A percentile compares a stretch with the other conserved stretches of the same genome.
Evolutionary conservation across 2,888 invertebrate species (phyloP).

Genomic region (Syrista parreyssii): DNA sequence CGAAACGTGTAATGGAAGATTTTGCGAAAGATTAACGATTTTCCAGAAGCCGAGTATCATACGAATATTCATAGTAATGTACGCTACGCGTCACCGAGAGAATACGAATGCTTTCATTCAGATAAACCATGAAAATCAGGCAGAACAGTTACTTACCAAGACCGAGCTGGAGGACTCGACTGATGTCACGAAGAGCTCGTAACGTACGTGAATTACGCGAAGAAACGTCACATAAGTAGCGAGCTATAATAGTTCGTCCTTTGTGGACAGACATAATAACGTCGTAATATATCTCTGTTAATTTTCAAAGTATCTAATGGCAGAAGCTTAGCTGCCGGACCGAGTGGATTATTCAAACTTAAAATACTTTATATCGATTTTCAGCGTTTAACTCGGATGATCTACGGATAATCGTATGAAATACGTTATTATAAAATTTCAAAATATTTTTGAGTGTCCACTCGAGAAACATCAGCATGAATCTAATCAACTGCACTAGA

Average conservation of each 20-base stretch:
- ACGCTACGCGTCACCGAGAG: background rate
- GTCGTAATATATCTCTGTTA: background rate
- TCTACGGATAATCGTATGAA: background rate
- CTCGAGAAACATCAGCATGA: background rate
- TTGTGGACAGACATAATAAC: background rate
- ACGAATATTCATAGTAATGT: background rate
- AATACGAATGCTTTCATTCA: background rate
- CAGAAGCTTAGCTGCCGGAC: background rate
- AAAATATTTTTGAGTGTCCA: constrained; percentile 14
- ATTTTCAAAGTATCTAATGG: background rate
- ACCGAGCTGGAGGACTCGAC: background rate
- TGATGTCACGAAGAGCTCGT: background rate
- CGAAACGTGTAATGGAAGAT: background rate
- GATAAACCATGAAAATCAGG: background rate
- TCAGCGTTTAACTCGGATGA: background rate
- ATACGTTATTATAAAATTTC: background rate
- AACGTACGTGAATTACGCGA: background rate
- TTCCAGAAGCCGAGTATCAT: background rate
- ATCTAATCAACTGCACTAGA: background rate
- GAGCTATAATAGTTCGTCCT: background rate
- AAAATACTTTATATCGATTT: background rate
- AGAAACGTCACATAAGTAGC: background rate
- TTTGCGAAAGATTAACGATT: background rate
- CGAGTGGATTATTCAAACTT: background rate
- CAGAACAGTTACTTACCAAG: background rate